phyloP scores from a whole-genome alignment of 2,113 vertebrate genomes.

The Micronycteris hirsuta region DNA sequence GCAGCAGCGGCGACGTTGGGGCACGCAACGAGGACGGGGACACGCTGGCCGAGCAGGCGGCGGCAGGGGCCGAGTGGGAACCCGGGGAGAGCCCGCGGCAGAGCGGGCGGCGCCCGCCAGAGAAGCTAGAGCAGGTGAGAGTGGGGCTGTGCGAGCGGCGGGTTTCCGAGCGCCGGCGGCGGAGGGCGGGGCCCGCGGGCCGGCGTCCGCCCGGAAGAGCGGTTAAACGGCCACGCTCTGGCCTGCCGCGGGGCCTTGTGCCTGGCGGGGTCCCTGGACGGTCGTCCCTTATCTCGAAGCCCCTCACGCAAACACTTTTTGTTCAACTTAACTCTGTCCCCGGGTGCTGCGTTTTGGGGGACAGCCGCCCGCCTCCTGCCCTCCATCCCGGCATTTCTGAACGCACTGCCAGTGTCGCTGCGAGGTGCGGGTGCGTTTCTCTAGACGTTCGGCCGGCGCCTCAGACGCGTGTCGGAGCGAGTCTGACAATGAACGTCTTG shows the following conservation, averaged over 20 bases:
- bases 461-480: not conserved
- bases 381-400: not conserved
- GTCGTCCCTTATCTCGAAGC: not conserved
- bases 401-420: not conserved
- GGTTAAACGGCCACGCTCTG: not conserved
- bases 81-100: not conserved
- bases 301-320: not conserved
- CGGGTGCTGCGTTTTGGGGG: not conserved
- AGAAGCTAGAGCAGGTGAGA: slow-evolving; percentile 43
- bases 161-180: not conserved
- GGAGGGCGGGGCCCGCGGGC: not conserved
- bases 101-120: slow-evolving; percentile 60
- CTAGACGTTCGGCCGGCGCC: not conserved
- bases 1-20: slow-evolving; percentile 43
- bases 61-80: not conserved
- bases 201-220: not conserved
- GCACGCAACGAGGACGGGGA: slow-evolving; percentile 58
- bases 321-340: not conserved
- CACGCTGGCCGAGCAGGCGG: slow-evolving; percentile 15
- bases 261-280: not conserved
- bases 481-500: not conserved
- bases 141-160: slow-evolving; percentile 34
- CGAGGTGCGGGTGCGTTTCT: not conserved
- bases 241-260: not conserved
- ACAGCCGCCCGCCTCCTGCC: not conserved